These are phyloP conservation scores for Mesaphorura yosii DNA, from an alignment of 1,140 invertebrate species.

Conservation along the genomic window DNA sequence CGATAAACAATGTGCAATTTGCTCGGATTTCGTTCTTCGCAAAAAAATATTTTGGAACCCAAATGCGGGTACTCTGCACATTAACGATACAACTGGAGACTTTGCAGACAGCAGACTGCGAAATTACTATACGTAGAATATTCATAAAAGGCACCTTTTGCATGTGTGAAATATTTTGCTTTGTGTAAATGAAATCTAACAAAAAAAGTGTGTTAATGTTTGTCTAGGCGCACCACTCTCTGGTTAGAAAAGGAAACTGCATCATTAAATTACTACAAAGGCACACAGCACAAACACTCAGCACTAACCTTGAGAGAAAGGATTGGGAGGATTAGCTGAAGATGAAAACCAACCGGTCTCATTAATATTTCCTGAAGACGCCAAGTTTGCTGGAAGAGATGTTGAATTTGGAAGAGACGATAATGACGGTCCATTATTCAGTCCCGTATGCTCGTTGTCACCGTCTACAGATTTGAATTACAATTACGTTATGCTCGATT, in stretches of 20 bases:
- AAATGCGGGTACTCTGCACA: too few species aligned
- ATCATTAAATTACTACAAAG: not conserved
- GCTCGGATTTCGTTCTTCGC: too few species aligned
- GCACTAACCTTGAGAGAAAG: slow-evolving; percentile 24
- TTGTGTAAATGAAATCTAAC: not conserved
- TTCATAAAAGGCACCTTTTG: slow-evolving; percentile 5
- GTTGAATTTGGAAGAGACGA: slow-evolving; percentile 19
- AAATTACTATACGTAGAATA: slow-evolving; percentile 12
- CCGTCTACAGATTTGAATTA: not conserved
- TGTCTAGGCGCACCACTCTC: too few species aligned
- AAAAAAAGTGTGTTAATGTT: not conserved
- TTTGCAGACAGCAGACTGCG: too few species aligned
- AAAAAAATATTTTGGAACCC: too few species aligned
- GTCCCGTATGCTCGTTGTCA: not conserved
- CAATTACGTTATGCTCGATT: not conserved
- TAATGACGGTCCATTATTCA: not conserved
- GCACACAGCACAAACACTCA: not conserved
- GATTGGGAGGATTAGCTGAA: slow-evolving; percentile 22
- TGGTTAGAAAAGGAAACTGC: too few species aligned
- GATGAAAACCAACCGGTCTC: slow-evolving; percentile 24
- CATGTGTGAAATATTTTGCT: too few species aligned
- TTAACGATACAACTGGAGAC: too few species aligned
- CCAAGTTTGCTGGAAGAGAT: slow-evolving; percentile 29
- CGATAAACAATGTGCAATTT: too few species aligned
- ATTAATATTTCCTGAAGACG: slow-evolving; percentile 8